These are phyloP conservation scores for Epizoanthus ramosus DNA, from an alignment of 92 coral and sea anemone genomes.

Conservation along the genomic window DNA sequence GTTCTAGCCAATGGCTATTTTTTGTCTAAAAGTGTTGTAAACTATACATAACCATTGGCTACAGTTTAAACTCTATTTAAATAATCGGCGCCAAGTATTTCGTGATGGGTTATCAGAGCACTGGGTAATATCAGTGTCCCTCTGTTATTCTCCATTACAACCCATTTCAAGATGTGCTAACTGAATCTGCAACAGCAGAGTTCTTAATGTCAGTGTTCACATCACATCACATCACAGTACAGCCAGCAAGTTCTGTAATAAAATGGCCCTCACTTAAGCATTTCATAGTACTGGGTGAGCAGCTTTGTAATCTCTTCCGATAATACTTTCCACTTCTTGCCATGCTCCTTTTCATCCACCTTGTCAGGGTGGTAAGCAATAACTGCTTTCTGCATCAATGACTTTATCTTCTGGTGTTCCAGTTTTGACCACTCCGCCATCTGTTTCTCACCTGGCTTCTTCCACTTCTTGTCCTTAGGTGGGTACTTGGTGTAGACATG, in stretches of 20 bases:
- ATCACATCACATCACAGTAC: not conserved
- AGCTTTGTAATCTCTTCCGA: constrained; percentile 82
- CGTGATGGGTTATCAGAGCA: too few species aligned
- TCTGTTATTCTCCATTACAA: too few species aligned
- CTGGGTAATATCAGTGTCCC: too few species aligned
- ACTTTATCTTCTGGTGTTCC: constrained; percentile 45
- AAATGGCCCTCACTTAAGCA: constrained; percentile 29
- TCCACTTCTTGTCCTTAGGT: constrained; percentile 64
- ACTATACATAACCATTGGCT: too few species aligned
- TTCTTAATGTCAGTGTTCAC: not conserved
- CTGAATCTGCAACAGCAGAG: not conserved
- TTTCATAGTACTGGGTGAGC: constrained; percentile 62
- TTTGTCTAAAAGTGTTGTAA: too few species aligned
- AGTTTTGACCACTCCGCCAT: constrained; percentile 46
- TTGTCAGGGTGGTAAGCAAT: constrained; percentile 81
- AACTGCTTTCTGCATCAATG: constrained; percentile 56
- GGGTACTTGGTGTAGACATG: constrained; percentile 72
- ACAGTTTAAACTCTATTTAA: too few species aligned
- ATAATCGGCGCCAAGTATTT: too few species aligned
- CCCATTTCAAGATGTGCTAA: too few species aligned
- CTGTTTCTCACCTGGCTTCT: constrained; percentile 62
- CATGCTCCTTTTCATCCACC: constrained; percentile 65
- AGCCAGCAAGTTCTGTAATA: too few species aligned
- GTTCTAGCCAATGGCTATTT: too few species aligned
- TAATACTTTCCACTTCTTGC: constrained; percentile 81